Conservation (phyloP, 2,888 invertebrate genomes). For the Tridacna crocea region DNA sequence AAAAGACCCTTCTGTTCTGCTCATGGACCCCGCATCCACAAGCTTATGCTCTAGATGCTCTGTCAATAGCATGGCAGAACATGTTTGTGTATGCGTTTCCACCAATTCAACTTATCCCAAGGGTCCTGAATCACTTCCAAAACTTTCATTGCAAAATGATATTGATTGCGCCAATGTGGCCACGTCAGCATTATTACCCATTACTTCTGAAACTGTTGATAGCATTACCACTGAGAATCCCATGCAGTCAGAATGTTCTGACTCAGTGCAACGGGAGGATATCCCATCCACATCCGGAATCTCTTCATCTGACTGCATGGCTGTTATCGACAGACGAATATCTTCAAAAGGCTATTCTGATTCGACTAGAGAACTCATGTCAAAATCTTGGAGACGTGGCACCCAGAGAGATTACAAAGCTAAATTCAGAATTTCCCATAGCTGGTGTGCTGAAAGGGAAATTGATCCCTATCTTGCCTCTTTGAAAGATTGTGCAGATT, state of each 20-base stretch:
- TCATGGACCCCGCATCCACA: slow-evolving; percentile 22
- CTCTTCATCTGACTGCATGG: slow-evolving; percentile 36
- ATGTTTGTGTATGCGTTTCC: slow-evolving; percentile 43
- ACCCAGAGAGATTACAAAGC: too few species aligned
- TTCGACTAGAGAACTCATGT: slow-evolving; percentile 6
- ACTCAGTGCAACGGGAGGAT: slow-evolving; percentile 4
- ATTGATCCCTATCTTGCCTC: slow-evolving; percentile 42
- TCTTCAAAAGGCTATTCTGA: too few species aligned
- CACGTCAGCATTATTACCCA: slow-evolving; percentile 41
- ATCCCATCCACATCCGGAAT: too few species aligned
- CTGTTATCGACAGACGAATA: slow-evolving; percentile 43
- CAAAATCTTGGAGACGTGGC: slow-evolving; percentile 31
- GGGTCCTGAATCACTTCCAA: slow-evolving; percentile 28
- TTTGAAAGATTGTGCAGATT: slow-evolving; percentile 38
- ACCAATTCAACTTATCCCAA: slow-evolving; percentile 35
- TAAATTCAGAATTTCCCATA: slow-evolving; percentile 38
- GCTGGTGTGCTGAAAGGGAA: slow-evolving; percentile 33
- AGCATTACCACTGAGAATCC: slow-evolving; percentile 33
- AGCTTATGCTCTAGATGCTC: slow-evolving; percentile 39
- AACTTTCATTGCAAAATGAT: slow-evolving; percentile 40
- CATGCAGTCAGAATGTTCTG: too few species aligned
- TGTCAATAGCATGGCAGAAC: slow-evolving; percentile 37
- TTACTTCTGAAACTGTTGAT: slow-evolving; percentile 26
- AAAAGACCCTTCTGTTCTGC: slow-evolving; percentile 1
- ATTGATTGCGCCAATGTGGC: slow-evolving; percentile 41